A percentile compares a stretch with the other conserved stretches of the same genome.
phyloP scores from a whole-genome alignment of 2,797 vertebrate species.

The Lagorchestes hirsutus region DNA sequence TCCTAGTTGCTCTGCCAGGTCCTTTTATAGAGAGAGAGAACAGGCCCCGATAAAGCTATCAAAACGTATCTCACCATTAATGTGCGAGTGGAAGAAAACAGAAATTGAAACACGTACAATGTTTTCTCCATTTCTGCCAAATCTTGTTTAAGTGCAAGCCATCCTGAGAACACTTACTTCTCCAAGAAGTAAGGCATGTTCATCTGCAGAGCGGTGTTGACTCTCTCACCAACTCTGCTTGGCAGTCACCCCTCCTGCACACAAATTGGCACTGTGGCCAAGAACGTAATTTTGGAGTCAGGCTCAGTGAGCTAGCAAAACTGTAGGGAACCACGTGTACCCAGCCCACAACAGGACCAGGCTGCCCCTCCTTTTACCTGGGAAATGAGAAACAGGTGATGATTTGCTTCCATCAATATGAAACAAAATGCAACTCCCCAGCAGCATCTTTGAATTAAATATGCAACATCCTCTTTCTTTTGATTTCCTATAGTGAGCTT shows the following conservation, averaged over 20 bases:
- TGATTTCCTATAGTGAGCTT: not conserved
- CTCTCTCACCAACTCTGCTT: slow-evolving; percentile 73
- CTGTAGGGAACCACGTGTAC: not conserved
- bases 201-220: slow-evolving; percentile 71
- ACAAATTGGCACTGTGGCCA: slow-evolving; percentile 63
- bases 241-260: slow-evolving; percentile 70
- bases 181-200: slow-evolving; percentile 59
- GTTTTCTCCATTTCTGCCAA: slow-evolving; percentile 67
- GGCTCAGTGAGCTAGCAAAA: slow-evolving; percentile 13
- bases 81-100: slow-evolving; percentile 36
- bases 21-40: slow-evolving; percentile 30
- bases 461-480: not conserved
- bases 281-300: slow-evolving; percentile 19
- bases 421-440: slow-evolving; percentile 6
- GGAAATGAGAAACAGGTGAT: not conserved
- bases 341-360: not conserved
- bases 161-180: slow-evolving; percentile 30
- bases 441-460: not conserved
- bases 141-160: slow-evolving; percentile 43
- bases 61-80: slow-evolving; percentile 43
- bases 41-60: slow-evolving; percentile 11
- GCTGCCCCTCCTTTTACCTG: too few species aligned
- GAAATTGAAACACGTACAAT: slow-evolving; percentile 53
- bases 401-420: slow-evolving; percentile 41
- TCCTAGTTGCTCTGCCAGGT: slow-evolving; percentile 25